Evolutionary conservation across 2,888 invertebrate species (phyloP).

Genomic region (Acronicta alni): DNA sequence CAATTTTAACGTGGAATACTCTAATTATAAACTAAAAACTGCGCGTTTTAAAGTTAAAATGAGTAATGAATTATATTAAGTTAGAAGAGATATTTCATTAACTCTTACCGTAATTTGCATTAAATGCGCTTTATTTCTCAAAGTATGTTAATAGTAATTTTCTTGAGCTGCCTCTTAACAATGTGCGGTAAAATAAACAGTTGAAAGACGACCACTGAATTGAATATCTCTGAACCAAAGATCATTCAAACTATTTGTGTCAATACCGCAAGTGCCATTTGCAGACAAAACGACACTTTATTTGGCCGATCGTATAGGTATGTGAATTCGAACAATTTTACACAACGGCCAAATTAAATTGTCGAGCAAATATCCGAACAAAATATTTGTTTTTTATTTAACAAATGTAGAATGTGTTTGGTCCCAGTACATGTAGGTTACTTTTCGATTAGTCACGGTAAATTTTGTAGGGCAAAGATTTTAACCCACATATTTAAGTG

Average conservation of each 20-base stretch:
- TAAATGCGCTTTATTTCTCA: constrained; percentile 6
- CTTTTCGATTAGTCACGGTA: constrained; percentile 40
- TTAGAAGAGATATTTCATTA: neutral
- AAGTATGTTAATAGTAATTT: constrained; percentile 27
- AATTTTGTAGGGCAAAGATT: constrained; percentile 46
- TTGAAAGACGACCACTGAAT: constrained; percentile 25
- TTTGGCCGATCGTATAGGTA: constrained; percentile 11
- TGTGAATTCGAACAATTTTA: constrained; percentile 12
- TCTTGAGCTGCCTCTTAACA: constrained; percentile 17
- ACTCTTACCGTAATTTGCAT: constrained; percentile 2
- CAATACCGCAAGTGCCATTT: constrained; percentile 34
- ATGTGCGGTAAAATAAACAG: constrained; percentile 32
- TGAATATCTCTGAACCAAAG: constrained; percentile 20
- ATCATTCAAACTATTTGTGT: constrained; percentile 29
- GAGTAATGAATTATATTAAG: no score
- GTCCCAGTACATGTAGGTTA: constrained; percentile 14
- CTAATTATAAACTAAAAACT: no score
- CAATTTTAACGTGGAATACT: no score
- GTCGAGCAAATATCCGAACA: constrained; percentile 9
- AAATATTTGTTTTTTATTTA: constrained; percentile 24
- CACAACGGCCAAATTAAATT: constrained; percentile 22
- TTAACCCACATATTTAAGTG: constrained; percentile 39
- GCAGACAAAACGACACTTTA: constrained; percentile 15
- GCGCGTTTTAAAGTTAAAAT: no score
- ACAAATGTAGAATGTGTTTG: constrained; percentile 24